Percentiles rank a stretch among this genome's conserved stretches.
These are phyloP conservation scores for Amphiprion ocellaris DNA, from an alignment of 2,113 vertebrate genomes.

Conservation along the genomic window DNA sequence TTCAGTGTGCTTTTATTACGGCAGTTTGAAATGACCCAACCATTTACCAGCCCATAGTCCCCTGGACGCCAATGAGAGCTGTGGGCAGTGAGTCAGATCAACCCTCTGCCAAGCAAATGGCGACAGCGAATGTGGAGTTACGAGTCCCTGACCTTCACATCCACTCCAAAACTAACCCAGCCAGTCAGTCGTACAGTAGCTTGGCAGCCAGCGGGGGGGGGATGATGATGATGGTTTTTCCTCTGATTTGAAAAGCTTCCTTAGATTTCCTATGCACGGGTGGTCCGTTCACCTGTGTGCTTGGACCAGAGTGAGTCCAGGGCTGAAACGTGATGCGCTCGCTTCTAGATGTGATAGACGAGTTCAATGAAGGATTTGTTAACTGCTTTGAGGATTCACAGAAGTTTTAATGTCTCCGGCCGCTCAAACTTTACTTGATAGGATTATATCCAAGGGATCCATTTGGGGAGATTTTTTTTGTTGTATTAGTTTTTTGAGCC, in stretches of 20 bases:
- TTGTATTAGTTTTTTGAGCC: constrained; percentile 1
- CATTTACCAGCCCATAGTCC: constrained; percentile 58
- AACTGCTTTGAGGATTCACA: constrained; percentile 16
- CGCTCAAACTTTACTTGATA: constrained; percentile 6
- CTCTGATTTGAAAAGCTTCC: constrained; percentile 50
- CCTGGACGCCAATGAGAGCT: constrained; percentile 56
- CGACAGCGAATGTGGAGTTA: constrained; percentile 58
- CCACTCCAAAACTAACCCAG: constrained; percentile 60
- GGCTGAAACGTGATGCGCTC: constrained; percentile 26
- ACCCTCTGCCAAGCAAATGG: constrained; percentile 68
- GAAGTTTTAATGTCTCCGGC: constrained; percentile 12
- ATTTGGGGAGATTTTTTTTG: constrained; percentile 27
- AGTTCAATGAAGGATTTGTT: constrained; percentile 33
- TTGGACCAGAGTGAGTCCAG: constrained; percentile 1
- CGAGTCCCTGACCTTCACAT: constrained; percentile 62
- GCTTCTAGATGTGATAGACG: neutral
- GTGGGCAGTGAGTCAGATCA: constrained; percentile 57
- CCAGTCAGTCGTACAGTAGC: constrained; percentile 52
- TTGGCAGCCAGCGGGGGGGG: constrained; percentile 22
- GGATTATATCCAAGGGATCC: constrained; percentile 16
- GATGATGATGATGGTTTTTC: constrained; percentile 59
- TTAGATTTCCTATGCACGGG: constrained; percentile 36
- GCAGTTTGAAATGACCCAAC: constrained; percentile 58
- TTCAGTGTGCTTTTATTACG: constrained; percentile 69
- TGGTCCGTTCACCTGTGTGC: constrained; percentile 54